These are phyloP conservation scores for Xenops minutus DNA, from an alignment of 2,797 vertebrate species.

Conservation along the genomic window DNA sequence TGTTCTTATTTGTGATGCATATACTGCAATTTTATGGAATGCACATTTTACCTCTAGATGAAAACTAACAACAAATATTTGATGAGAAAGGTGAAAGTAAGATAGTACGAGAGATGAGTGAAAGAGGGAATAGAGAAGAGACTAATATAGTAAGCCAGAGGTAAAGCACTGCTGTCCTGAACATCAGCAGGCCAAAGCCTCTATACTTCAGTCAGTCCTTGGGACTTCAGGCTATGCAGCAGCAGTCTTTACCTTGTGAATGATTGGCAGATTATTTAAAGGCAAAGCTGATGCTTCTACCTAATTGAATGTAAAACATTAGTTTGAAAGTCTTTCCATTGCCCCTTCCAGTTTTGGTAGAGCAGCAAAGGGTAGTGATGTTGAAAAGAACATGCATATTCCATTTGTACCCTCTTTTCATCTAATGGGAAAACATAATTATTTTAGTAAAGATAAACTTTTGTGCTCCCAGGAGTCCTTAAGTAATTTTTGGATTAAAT, in stretches of 20 bases:
- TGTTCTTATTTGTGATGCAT: neutral
- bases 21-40: neutral
- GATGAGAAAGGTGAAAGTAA: neutral
- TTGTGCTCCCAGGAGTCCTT: conserved; percentile 69
- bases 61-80: neutral
- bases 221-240: neutral
- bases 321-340: conserved; percentile 27
- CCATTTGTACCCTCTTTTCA: conserved; percentile 30
- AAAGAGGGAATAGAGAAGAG: neutral
- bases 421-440: conserved; percentile 43
- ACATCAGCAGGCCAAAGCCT: neutral
- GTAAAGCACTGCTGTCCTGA: neutral
- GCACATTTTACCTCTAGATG: neutral
- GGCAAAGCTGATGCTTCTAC: conserved; percentile 13
- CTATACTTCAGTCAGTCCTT: neutral
- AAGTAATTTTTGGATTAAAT: conserved; percentile 78
- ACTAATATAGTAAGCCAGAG: neutral
- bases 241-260: neutral
- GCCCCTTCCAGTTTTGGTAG: conserved; percentile 22
- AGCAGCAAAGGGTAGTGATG: conserved; percentile 1
- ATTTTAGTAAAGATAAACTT: conserved; percentile 48
- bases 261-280: conserved; percentile 53
- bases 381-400: conserved; percentile 63
- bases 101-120: neutral
- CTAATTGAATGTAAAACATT: conserved; percentile 39